phyloP scores from a whole-genome alignment of 2,113 vertebrate species.

The Phylloscopus trochiloides region DNA sequence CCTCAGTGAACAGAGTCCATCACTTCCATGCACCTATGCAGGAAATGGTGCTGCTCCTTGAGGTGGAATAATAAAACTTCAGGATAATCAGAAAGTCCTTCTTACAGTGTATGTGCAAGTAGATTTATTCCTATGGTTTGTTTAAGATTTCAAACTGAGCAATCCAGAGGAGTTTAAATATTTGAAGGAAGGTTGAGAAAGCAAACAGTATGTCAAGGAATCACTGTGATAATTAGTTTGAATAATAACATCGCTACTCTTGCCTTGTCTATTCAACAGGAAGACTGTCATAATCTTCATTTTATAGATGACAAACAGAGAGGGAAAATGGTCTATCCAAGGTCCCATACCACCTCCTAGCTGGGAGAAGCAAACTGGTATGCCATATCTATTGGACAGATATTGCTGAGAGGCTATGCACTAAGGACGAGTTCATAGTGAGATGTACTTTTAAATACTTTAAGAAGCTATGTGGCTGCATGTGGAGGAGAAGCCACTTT shows the following conservation, averaged over 20 bases:
- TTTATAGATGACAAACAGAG: not conserved
- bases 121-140: not conserved
- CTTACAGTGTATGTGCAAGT: not conserved
- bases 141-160: slow-evolving; percentile 18
- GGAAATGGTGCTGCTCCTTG: not conserved
- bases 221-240: not conserved
- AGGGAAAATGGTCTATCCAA: not conserved
- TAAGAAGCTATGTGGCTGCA: not conserved
- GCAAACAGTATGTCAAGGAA: not conserved
- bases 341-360: not conserved
- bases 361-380: not conserved
- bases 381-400: not conserved
- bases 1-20: not conserved
- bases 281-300: not conserved
- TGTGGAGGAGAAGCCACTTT: not conserved
- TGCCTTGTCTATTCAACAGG: not conserved
- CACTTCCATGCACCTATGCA: not conserved
- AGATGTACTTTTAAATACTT: not conserved
- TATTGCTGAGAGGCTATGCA: not conserved
- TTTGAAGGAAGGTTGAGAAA: slow-evolving; percentile 21
- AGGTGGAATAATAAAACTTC: not conserved
- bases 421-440: not conserved
- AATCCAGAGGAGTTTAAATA: slow-evolving; percentile 5
- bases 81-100: not conserved
- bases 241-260: not conserved